phyloP scores from a whole-genome alignment of 2,113 vertebrate genomes.

The Tyto alba region DNA sequence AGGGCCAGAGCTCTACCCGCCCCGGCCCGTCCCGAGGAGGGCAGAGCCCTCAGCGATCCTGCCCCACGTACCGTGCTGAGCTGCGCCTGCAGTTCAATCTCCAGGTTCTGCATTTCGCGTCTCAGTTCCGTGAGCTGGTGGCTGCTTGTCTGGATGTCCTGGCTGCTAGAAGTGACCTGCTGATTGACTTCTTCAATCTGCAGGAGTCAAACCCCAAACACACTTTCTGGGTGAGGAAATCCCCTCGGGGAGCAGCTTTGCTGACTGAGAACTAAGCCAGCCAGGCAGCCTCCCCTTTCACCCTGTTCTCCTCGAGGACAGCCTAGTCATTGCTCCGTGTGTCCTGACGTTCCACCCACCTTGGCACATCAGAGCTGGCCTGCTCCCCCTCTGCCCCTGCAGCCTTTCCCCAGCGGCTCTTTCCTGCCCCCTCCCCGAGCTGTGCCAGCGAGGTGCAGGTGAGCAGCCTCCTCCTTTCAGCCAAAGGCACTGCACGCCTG shows the following conservation, averaged over 20 bases:
- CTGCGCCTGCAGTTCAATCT: conserved; percentile 72
- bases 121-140: conserved; percentile 58
- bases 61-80: conserved; percentile 52
- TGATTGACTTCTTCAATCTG: conserved; percentile 61
- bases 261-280: not conserved
- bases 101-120: conserved; percentile 47
- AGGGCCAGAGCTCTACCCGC: not conserved
- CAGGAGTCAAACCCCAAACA: not conserved
- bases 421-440: not conserved
- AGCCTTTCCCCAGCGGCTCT: not conserved
- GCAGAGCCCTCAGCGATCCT: not conserved
- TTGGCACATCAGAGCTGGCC: not conserved
- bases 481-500: not conserved
- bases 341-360: not conserved
- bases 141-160: conserved; percentile 57
- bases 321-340: not conserved
- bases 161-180: conserved; percentile 49
- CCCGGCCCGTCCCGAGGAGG: not conserved
- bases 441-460: not conserved
- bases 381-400: not conserved
- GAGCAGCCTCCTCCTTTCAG: not conserved
- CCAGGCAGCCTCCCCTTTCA: not conserved
- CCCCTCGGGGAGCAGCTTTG: not conserved
- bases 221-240: not conserved
- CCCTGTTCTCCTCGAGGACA: fast-evolving